A percentile compares a stretch with the other conserved stretches of the same genome.
Evolutionary conservation across 2,888 invertebrate species (phyloP).

Genomic region (Blastobasis lacticolella): DNA sequence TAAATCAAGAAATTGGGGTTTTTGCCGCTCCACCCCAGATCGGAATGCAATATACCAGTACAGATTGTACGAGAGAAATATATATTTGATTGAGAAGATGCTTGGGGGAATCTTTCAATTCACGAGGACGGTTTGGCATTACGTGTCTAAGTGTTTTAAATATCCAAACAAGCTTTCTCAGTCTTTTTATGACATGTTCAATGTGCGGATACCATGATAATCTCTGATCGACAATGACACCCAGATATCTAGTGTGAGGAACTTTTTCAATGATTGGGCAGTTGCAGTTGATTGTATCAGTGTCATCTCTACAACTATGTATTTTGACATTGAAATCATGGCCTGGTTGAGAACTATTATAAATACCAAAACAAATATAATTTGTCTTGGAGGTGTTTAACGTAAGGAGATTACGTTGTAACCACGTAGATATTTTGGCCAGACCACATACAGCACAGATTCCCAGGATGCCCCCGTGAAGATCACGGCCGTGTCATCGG

Average conservation of each 20-base stretch:
- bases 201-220: conserved; percentile 7
- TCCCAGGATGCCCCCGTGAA: too few relatives aligned
- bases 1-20: neutral
- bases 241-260: conserved; percentile 5
- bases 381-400: neutral
- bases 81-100: too few relatives aligned
- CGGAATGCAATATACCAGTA: too few relatives aligned
- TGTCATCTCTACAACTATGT: neutral
- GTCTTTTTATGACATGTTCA: neutral
- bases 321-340: neutral
- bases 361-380: neutral
- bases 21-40: neutral
- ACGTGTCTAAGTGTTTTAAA: too few relatives aligned
- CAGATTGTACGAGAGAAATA: too few relatives aligned
- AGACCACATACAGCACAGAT: too few relatives aligned
- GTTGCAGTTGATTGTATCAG: neutral
- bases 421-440: too few relatives aligned
- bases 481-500: too few relatives aligned
- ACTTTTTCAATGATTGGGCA: conserved; percentile 3
- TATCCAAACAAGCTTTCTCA: neutral
- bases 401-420: neutral
- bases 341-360: neutral
- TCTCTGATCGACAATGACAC: conserved; percentile 4
- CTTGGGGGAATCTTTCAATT: too few relatives aligned
- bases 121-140: too few relatives aligned